A percentile compares a stretch with the other conserved stretches of the same genome.
Evolutionary conservation across 1,140 invertebrate species (phyloP).

Genomic region (Drosophila bocqueti): DNA sequence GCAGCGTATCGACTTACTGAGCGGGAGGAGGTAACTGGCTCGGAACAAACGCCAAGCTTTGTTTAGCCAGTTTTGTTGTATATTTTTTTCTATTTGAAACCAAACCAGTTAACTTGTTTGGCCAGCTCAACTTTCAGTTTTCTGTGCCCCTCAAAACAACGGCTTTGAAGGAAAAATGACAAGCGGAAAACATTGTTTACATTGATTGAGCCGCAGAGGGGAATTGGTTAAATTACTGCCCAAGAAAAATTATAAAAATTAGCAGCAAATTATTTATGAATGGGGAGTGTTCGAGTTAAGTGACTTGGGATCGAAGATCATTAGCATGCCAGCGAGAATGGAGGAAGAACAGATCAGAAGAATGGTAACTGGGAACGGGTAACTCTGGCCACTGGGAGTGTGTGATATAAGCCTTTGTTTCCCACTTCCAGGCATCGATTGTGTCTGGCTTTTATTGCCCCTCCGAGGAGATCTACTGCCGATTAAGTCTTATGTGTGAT

Average conservation of each 20-base stretch:
- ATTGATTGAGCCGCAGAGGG: conserved; percentile 28
- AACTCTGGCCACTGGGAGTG: conserved; percentile 1
- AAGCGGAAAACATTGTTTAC: conserved; percentile 63
- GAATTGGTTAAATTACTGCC: conserved; percentile 25
- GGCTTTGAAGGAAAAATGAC: conserved; percentile 40
- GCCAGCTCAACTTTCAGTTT: conserved; percentile 61
- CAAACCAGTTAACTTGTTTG: conserved; percentile 54
- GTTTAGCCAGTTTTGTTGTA: conserved; percentile 29
- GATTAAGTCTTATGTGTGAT: conserved; percentile 39
- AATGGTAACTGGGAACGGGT: conserved; percentile 14
- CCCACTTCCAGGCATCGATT: conserved; percentile 37
- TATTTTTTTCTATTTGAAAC: conserved; percentile 13
- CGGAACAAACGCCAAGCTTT: conserved; percentile 44
- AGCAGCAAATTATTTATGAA: conserved; percentile 64
- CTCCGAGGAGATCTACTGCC: conserved; percentile 25
- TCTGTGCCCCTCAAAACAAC: conserved; percentile 4
- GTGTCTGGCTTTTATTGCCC: conserved; percentile 31
- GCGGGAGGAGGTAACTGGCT: conserved; percentile 31
- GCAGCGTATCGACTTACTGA: conserved; percentile 36
- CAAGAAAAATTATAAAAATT: conserved; percentile 50
- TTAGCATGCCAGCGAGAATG: conserved; percentile 44
- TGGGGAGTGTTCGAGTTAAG: conserved; percentile 37
- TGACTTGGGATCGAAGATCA: conserved; percentile 44
- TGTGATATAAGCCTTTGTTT: conserved; percentile 35
- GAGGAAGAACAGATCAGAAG: conserved; percentile 5